Base-by-base conservation (phyloP, 2,113 vertebrate genomes). In the Trematocara marginatum region DNA sequence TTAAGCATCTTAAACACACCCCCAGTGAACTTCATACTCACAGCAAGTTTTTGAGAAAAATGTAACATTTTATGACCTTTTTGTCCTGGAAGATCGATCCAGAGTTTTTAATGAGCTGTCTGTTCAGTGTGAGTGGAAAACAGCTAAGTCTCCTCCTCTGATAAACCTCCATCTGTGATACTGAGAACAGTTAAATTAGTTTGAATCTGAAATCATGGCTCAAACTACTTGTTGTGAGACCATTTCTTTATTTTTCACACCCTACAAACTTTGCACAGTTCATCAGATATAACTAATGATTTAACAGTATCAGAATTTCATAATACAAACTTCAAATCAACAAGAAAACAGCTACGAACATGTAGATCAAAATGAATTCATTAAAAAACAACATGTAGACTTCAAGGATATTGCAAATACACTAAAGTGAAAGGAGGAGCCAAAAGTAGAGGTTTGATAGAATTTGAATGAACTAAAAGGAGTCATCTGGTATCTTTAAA, bases 321-420 rank as follows among this genome's bases (percentile, higher is more conserved):
- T 2, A 15, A 57, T 15, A 1, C 26, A 57, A 31, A 57, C 4
- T 57, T 57, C 26, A 57, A 29, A 5, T 29, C 12, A 57, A 57
- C 12, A 31, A 8, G 26, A 0, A 57, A 57, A 57, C 7, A 57
- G 26, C 26, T 57, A 5, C 54, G 54, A 57, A 29, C 54, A 57
- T 29, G 23, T 57, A 12, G 54, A 2, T 57, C 12, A 29, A 29
- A 59, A 5, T 31, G 4, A 31, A 5, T 31, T 31, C 0, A 16
- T 9, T 31, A 31, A 5, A 31, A 59, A 31, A 29, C 1, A 6
- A 59, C 56, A 59, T 0, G 3, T 16, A 7, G 29, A 31, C 56
- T 34, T 31, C 12, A 9, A 59, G 56, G 26, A 3, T 16, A 31
- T 31, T 16, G 26, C 5, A 59, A 59, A 59, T 1, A 29, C 2